phyloP scores from a whole-genome alignment of 2,113 vertebrate genomes.

The Asarcornis scutulata region DNA sequence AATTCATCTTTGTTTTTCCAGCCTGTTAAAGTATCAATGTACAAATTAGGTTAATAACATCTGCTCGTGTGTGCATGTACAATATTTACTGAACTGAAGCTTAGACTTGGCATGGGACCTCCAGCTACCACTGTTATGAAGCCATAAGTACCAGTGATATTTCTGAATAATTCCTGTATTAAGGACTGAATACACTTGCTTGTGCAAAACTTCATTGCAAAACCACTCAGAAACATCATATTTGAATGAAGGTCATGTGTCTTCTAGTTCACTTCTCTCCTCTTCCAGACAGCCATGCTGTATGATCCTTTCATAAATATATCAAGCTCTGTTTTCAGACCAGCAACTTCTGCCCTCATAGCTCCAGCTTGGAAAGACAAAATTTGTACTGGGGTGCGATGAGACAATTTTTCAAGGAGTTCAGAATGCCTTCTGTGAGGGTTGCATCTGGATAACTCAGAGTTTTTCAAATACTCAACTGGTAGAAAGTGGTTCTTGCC shows the following conservation, averaged over 20 bases:
- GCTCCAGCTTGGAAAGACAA: neutral
- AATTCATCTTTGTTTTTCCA: neutral
- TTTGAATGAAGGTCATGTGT: neutral
- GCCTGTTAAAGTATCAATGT: neutral
- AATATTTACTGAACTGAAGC: neutral
- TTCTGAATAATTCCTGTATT: neutral
- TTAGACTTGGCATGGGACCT: neutral
- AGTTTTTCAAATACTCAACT: neutral
- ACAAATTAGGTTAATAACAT: neutral
- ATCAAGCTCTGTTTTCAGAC: neutral
- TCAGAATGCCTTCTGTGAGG: neutral
- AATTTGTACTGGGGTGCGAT: neutral
- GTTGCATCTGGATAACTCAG: neutral
- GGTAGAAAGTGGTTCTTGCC: neutral
- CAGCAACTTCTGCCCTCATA: neutral
- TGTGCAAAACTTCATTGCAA: neutral
- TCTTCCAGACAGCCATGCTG: neutral
- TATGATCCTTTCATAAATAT: neutral
- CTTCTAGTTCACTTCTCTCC: neutral
- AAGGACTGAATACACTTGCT: neutral
- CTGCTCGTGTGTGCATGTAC: accelerated
- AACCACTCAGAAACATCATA: neutral
- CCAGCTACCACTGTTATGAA: neutral
- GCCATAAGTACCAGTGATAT: neutral
- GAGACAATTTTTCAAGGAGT: neutral